A percentile compares a stretch with the other conserved stretches of the same genome.
Conservation (phyloP, 2,113 vertebrate genomes). For the Sarotherodon lohbergeri region DNA sequence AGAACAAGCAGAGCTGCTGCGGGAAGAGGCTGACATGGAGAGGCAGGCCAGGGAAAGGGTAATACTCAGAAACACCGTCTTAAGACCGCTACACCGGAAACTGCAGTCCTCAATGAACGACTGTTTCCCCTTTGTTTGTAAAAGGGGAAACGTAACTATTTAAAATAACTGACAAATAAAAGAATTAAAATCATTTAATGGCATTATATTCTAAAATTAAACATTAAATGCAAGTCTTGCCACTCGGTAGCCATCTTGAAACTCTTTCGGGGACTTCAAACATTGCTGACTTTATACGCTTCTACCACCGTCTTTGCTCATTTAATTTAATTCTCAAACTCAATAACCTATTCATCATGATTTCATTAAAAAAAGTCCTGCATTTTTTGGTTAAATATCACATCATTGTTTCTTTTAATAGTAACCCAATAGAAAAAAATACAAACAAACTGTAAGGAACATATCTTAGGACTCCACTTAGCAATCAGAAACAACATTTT, state of each 20-base stretch:
- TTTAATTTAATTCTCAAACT: neutral
- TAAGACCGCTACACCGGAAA: neutral
- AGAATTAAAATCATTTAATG: neutral
- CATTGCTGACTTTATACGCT: neutral
- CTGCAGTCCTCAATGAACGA: neutral
- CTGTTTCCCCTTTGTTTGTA: neutral
- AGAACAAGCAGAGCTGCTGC: slow-evolving; percentile 74
- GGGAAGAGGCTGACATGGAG: slow-evolving; percentile 76
- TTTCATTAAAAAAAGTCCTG: neutral
- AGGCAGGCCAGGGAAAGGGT: slow-evolving; percentile 76
- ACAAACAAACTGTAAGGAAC: neutral
- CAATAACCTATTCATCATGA: too few relatives aligned
- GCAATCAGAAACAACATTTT: neutral
- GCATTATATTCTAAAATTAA: neutral
- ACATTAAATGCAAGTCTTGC: neutral
- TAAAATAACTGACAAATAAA: neutral
- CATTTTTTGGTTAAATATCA: neutral
- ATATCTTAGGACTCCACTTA: neutral
- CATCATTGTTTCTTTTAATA: neutral
- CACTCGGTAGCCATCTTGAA: neutral
- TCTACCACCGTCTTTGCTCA: neutral
- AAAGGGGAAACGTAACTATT: neutral
- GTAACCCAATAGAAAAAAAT: neutral
- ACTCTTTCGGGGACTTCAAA: neutral
- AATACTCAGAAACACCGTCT: slow-evolving; percentile 7